A percentile compares a stretch with the other conserved stretches of the same genome.
phyloP scores from a whole-genome alignment of 1,140 invertebrate genomes.

The Heliconius congener region DNA sequence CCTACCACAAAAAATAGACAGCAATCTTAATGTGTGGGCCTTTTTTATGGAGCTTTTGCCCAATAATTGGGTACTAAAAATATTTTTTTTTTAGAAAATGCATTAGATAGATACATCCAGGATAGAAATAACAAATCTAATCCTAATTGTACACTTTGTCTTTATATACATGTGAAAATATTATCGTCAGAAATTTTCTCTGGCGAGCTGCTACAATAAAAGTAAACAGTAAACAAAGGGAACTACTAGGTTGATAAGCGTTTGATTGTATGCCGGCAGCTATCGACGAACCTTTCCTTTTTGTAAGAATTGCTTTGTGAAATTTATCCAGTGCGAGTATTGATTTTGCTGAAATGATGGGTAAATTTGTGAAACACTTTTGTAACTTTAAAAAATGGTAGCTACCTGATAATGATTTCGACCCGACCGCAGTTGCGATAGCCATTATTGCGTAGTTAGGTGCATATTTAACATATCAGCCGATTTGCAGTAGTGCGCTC shows the following conservation, averaged over 20 bases:
- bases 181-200: not conserved
- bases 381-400: not conserved
- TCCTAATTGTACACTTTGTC: not conserved
- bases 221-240: constrained; percentile 5
- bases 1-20: no score
- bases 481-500: no score
- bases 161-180: not conserved
- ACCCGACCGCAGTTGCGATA: no score
- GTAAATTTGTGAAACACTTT: constrained; percentile 21
- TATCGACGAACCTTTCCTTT: constrained; percentile 22
- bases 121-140: no score
- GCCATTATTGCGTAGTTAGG: not conserved
- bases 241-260: constrained; percentile 11
- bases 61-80: no score
- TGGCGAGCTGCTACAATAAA: not conserved
- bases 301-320: constrained; percentile 31
- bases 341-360: constrained; percentile 35
- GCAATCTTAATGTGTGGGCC: no score
- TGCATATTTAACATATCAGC: no score
- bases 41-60: no score
- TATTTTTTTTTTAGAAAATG: no score
- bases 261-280: constrained; percentile 20
- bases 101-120: no score
- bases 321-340: constrained; percentile 31
- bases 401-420: no score